Evolutionary conservation across 2,888 invertebrate species (phyloP).

Genomic region (Eristalis tenax): DNA sequence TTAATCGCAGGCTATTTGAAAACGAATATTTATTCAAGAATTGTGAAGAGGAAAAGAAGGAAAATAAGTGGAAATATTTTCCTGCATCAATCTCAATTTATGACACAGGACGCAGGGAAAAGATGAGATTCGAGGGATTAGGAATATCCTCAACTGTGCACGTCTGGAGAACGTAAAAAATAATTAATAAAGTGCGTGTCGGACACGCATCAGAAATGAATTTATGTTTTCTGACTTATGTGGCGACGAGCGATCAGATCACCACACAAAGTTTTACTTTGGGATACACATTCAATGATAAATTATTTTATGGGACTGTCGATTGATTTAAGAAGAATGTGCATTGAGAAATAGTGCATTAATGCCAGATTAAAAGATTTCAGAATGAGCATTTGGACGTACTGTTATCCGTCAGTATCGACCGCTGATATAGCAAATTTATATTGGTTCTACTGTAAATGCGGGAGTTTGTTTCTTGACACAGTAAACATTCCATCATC

Average conservation of each 20-base stretch:
- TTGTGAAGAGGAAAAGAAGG: neutral
- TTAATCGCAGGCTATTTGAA: neutral
- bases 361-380: too few relatives aligned
- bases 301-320: neutral
- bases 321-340: neutral
- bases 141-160: neutral
- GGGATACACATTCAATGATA: neutral
- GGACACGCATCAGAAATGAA: neutral
- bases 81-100: neutral
- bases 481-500: too few relatives aligned
- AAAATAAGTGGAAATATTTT: neutral
- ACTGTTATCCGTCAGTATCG: too few relatives aligned
- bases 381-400: too few relatives aligned
- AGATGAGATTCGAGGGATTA: neutral
- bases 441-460: too few relatives aligned
- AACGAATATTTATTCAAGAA: neutral
- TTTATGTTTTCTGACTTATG: neutral
- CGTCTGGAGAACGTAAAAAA: neutral
- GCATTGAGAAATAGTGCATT: too few relatives aligned
- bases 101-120: neutral
- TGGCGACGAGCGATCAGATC: neutral
- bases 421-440: too few relatives aligned
- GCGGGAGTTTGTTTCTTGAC: too few relatives aligned
- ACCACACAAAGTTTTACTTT: neutral
- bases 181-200: neutral